Conservation (phyloP, 2,113 vertebrate genomes). For the Bagarius yarrelli region DNA sequence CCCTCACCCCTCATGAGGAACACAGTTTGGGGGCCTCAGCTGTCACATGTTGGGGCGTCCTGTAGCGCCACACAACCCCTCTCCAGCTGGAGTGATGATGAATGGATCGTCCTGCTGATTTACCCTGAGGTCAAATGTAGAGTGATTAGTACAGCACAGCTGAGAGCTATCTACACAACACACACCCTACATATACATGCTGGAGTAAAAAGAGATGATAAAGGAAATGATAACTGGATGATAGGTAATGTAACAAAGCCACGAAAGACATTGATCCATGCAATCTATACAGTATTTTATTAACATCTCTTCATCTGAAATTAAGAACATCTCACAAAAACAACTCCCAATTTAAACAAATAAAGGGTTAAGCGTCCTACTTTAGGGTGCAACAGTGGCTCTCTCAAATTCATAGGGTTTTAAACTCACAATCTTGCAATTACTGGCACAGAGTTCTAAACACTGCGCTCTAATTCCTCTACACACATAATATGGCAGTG, state of each 20-base stretch:
- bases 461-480: background rate
- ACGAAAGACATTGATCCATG: background rate
- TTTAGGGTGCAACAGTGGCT: background rate
- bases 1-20: constrained; percentile 1
- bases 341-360: background rate
- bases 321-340: background rate
- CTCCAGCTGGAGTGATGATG: constrained; percentile 54
- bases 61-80: constrained; percentile 51
- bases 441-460: background rate
- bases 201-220: background rate
- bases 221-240: background rate
- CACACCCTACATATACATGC: constrained; percentile 26
- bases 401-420: background rate
- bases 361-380: background rate
- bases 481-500: constrained; percentile 11
- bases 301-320: background rate
- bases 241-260: background rate
- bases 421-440: background rate
- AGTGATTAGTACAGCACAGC: constrained; percentile 54
- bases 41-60: constrained; percentile 42
- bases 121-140: constrained; percentile 53
- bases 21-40: constrained; percentile 53
- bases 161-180: constrained; percentile 45
- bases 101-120: constrained; percentile 53
- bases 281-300: background rate